These are phyloP conservation scores for Camponotus fellah DNA, from an alignment of 2,888 invertebrate genomes.

Conservation along the genomic window DNA sequence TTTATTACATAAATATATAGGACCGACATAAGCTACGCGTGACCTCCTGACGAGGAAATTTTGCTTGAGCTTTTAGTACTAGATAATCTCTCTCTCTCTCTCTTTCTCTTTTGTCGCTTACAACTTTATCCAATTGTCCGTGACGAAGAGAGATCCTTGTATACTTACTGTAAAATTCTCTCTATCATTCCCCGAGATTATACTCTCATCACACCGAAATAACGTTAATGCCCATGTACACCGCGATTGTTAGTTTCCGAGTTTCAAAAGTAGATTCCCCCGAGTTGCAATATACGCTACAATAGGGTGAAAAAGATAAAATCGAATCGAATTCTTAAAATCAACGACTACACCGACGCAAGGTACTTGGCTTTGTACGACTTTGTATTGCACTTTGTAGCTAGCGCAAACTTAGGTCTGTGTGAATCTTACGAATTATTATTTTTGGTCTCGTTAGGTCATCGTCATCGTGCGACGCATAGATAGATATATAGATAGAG, in stretches of 20 bases:
- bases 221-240: conserved; percentile 69
- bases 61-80: conserved; percentile 31
- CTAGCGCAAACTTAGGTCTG: conserved; percentile 56
- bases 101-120: conserved; percentile 10
- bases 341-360: conserved; percentile 53
- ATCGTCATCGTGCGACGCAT: conserved; percentile 65
- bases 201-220: conserved; percentile 54
- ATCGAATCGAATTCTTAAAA: conserved; percentile 47
- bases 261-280: conserved; percentile 33
- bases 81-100: conserved; percentile 2
- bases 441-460: conserved; percentile 66
- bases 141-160: not conserved
- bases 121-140: not conserved
- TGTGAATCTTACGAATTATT: conserved; percentile 44
- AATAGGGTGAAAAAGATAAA: conserved; percentile 49
- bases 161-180: not conserved
- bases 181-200: conserved; percentile 27
- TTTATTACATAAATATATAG: conserved; percentile 42
- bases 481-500: conserved; percentile 30
- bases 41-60: conserved; percentile 9
- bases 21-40: conserved; percentile 28
- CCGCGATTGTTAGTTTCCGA: conserved; percentile 50
- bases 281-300: conserved; percentile 36
- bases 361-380: conserved; percentile 57
- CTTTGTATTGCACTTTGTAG: conserved; percentile 55